Evolutionary conservation across 53 echinoderm and acorn worm species (phyloP).

Genomic region (Crossaster papposus): DNA sequence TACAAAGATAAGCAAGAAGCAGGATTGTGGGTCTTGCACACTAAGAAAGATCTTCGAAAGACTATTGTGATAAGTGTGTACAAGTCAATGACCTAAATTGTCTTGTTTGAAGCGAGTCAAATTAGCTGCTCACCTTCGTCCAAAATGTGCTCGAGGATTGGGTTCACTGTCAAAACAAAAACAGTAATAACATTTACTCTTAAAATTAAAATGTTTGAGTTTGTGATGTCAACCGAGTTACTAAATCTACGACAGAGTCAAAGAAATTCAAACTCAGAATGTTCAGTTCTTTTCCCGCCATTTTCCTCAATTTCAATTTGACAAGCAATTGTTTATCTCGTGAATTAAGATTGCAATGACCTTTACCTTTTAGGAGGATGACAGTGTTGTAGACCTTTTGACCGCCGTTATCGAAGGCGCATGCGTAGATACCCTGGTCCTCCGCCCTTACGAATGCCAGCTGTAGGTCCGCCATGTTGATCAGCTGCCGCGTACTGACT

Average conservation of each 20-base stretch:
- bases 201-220: too few relatives aligned
- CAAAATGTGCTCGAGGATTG: constrained; percentile 3
- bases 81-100: background rate
- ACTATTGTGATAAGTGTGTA: background rate
- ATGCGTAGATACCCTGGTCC: constrained; percentile 71
- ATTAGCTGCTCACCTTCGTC: constrained; percentile 22
- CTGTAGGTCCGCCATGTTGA: constrained; percentile 50
- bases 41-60: background rate
- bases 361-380: constrained; percentile 57
- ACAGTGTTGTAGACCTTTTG: constrained; percentile 44
- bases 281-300: too few relatives aligned
- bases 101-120: background rate
- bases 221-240: too few relatives aligned
- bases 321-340: too few relatives aligned
- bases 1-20: background rate
- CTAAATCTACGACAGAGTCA: too few relatives aligned
- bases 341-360: background rate
- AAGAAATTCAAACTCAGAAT: background rate
- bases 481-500: constrained; percentile 1
- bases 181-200: background rate
- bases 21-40: background rate
- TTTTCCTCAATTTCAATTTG: background rate
- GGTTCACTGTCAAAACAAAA: constrained; percentile 22
- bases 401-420: constrained; percentile 30
- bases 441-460: constrained; percentile 14